A percentile compares a stretch with the other conserved stretches of the same genome.
These are phyloP conservation scores for Nemotelus nigrinus DNA, from an alignment of 2,888 invertebrate genomes.

Conservation along the genomic window DNA sequence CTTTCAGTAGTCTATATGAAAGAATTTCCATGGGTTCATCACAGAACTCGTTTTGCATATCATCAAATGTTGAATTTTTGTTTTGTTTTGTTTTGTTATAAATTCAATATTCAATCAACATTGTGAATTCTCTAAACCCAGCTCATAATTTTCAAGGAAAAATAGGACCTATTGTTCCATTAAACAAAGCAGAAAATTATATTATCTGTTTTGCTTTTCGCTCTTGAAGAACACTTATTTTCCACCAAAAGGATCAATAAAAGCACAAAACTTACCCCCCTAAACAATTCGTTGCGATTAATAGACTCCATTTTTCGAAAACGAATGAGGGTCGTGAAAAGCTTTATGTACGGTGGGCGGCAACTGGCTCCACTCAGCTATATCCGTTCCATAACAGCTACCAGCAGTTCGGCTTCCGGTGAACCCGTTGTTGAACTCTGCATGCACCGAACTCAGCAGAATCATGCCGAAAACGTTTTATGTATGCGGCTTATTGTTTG, in stretches of 20 bases:
- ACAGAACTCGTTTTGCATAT: no score
- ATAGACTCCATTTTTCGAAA: conserved; percentile 48
- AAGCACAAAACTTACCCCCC: conserved; percentile 35
- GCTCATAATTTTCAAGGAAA: no score
- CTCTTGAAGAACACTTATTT: conserved; percentile 21
- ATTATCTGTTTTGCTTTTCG: no score
- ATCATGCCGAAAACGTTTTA: conserved; percentile 38
- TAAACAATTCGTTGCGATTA: conserved; percentile 40
- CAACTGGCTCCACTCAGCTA: conserved; percentile 23
- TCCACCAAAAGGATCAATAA: conserved; percentile 44
- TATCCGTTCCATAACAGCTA: background rate
- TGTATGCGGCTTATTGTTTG: conserved; percentile 35
- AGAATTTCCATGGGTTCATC: no score
- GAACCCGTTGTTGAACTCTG: background rate
- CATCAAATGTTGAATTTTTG: no score
- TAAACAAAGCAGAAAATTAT: no score
- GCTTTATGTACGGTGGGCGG: conserved; percentile 27
- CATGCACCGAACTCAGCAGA: conserved; percentile 17
- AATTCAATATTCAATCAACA: no score
- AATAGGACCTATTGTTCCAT: no score
- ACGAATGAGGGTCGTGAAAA: no score
- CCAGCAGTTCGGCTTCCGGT: background rate
- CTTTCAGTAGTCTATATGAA: no score
- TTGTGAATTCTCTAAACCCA: no score
- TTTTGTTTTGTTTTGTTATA: no score